Conservation (phyloP, 2,797 vertebrate genomes). For the Megaceryle alcyon region DNA sequence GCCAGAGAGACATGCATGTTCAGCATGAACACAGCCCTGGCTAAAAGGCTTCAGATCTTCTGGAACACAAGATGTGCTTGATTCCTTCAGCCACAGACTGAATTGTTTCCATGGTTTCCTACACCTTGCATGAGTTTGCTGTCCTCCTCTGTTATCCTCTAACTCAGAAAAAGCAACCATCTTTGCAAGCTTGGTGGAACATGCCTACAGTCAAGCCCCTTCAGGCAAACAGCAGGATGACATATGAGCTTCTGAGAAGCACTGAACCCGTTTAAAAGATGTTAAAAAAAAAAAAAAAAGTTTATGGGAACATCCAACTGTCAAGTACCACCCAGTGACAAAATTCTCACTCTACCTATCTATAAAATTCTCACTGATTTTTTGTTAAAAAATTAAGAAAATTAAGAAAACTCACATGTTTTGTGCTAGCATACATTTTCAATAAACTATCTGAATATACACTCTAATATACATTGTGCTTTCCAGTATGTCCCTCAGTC, state of each 20-base stretch:
- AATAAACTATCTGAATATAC: background rate
- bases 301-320: background rate
- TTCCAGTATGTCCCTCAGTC: background rate
- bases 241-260: background rate
- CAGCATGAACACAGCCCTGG: background rate
- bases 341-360: background rate
- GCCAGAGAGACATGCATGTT: background rate
- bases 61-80: background rate
- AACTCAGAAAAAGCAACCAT: background rate
- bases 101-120: background rate
- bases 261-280: background rate
- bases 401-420: too few relatives aligned
- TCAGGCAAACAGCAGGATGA: background rate
- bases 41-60: background rate
- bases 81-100: background rate
- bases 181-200: background rate
- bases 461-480: background rate
- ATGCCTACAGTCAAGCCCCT: background rate
- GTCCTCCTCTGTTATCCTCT: background rate
- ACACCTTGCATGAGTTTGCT: background rate
- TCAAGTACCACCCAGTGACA: background rate
- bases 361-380: background rate
- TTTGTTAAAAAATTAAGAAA: too few relatives aligned
- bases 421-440: background rate
- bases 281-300: too few relatives aligned